phyloP scores from a whole-genome alignment of 1,140 invertebrate species.

The Drosophila takahashii region DNA sequence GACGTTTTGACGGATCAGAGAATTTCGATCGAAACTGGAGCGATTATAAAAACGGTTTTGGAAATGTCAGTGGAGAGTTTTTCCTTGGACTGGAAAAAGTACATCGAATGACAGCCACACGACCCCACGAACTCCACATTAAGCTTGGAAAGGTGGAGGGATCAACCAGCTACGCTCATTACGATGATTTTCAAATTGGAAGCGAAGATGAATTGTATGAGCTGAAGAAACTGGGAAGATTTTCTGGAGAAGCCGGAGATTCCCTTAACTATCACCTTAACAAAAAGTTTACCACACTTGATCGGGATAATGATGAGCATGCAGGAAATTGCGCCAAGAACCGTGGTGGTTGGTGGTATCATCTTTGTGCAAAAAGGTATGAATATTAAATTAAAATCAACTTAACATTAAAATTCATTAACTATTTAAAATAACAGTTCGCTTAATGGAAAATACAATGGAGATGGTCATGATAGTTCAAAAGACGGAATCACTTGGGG shows the following conservation, averaged over 20 bases:
- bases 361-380: constrained; percentile 48
- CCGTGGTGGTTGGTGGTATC: constrained; percentile 88
- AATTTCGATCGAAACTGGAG: too few species aligned
- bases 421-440: neutral
- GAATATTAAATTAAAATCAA: neutral
- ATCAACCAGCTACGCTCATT: constrained; percentile 86
- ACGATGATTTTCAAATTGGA: constrained; percentile 87
- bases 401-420: neutral
- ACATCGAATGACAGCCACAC: constrained; percentile 85
- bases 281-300: constrained; percentile 88
- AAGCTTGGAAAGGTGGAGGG: constrained; percentile 87
- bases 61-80: constrained; percentile 85
- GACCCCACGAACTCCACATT: constrained; percentile 87
- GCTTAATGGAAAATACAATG: constrained; percentile 8
- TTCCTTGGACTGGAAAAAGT: constrained; percentile 87
- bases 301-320: constrained; percentile 86
- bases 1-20: constrained; percentile 77
- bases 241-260: constrained; percentile 88
- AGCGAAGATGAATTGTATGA: constrained; percentile 87
- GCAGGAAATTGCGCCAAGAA: constrained; percentile 87
- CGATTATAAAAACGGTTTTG: constrained; percentile 88
- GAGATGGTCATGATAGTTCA: neutral
- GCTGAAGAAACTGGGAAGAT: constrained; percentile 87
- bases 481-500: neutral
- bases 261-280: constrained; percentile 88